phyloP scores from a whole-genome alignment of 2,113 vertebrate species.

The Phalacrocorax pelagicus region DNA sequence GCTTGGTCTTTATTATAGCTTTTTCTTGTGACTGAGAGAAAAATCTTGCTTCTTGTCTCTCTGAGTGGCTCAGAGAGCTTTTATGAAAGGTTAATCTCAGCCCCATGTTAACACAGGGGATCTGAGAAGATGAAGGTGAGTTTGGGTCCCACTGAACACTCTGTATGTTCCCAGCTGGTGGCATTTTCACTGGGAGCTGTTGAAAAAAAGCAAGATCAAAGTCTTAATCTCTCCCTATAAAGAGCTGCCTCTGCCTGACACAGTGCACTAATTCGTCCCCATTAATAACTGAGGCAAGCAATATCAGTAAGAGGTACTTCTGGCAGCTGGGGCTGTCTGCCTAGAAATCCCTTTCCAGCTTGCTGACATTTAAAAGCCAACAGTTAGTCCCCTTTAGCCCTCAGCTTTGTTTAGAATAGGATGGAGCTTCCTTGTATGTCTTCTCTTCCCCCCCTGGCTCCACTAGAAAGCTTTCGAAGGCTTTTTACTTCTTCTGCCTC shows the following conservation, averaged over 20 bases:
- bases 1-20: background rate
- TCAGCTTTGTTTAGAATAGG: background rate
- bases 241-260: background rate
- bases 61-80: background rate
- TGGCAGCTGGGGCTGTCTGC: slow-evolving; percentile 52
- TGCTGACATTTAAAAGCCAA: slow-evolving; percentile 66
- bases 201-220: background rate
- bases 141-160: background rate
- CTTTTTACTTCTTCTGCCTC: background rate
- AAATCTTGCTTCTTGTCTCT: background rate
- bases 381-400: slow-evolving; percentile 13
- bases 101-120: background rate
- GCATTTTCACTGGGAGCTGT: background rate
- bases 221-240: background rate
- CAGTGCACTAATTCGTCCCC: background rate
- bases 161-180: background rate
- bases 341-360: slow-evolving; percentile 60
- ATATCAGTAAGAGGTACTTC: slow-evolving; percentile 43
- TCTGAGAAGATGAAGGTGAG: background rate
- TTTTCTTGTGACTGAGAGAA: background rate
- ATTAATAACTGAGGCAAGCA: background rate
- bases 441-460: background rate
- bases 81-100: slow-evolving; percentile 6
- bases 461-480: background rate
- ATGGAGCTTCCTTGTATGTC: background rate